Percentiles rank a stretch among this genome's conserved stretches.
phyloP scores from a whole-genome alignment of 2,113 vertebrate genomes.

The Coracopsis vasa region DNA sequence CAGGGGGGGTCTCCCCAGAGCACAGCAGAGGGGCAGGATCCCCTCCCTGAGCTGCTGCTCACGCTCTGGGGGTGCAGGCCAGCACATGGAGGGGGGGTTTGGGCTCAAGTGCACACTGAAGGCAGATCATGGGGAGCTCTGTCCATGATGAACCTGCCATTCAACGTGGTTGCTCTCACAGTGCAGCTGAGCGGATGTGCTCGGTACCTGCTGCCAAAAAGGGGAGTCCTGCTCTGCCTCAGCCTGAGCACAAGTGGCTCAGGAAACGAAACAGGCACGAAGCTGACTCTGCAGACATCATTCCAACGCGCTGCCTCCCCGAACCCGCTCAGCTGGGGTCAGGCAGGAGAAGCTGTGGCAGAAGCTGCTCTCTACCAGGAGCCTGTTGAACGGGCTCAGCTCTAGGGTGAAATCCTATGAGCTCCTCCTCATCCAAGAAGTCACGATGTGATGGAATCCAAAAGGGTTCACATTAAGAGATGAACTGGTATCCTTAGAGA shows the following conservation, averaged over 20 bases:
- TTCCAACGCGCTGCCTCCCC: rapidly evolving
- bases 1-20: too few relatives aligned
- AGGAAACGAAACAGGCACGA: background rate
- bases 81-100: background rate
- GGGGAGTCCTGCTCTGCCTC: background rate
- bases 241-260: background rate
- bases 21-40: background rate
- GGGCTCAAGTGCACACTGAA: background rate
- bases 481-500: background rate
- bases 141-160: background rate
- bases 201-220: background rate
- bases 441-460: background rate
- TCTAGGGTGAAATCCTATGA: background rate
- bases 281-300: background rate
- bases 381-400: background rate
- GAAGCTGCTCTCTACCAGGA: background rate
- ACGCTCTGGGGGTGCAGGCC: background rate
- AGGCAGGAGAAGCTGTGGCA: background rate
- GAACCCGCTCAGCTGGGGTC: background rate
- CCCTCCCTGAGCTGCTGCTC: background rate
- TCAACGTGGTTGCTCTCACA: background rate
- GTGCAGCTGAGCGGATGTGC: background rate
- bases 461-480: background rate
- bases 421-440: background rate
- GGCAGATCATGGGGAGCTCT: background rate